Conservation (phyloP, 2,113 vertebrate species). For the Phylloscopus trochiloides region DNA sequence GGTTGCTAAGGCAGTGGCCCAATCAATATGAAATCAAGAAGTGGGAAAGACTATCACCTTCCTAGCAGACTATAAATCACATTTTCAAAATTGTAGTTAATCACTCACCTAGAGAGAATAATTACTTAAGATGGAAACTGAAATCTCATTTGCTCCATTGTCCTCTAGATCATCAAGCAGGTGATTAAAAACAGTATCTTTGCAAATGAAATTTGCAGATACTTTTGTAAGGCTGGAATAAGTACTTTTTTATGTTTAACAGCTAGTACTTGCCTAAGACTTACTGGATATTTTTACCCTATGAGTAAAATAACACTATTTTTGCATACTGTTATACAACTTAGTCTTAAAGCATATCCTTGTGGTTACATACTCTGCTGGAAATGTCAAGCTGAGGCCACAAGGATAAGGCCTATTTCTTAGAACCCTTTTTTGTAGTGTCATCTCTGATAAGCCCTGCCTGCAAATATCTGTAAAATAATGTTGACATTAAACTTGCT, state of each 20-base stretch:
- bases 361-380: neutral
- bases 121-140: slow-evolving; percentile 13
- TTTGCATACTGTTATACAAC: neutral
- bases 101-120: slow-evolving; percentile 45
- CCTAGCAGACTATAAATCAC: slow-evolving; percentile 22
- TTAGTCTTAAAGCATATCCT: slow-evolving; percentile 14
- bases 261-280: neutral
- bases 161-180: slow-evolving; percentile 2
- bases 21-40: slow-evolving; percentile 56
- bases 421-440: neutral
- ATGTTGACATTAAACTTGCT: neutral
- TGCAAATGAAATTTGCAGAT: neutral
- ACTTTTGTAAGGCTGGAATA: neutral
- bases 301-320: neutral
- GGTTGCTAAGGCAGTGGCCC: slow-evolving; percentile 19
- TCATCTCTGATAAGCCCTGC: slow-evolving; percentile 9
- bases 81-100: slow-evolving; percentile 33
- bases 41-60: slow-evolving; percentile 28
- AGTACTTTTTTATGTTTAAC: slow-evolving; percentile 12
- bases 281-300: neutral
- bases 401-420: slow-evolving; percentile 27
- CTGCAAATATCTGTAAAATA: slow-evolving; percentile 51
- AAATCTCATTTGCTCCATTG: slow-evolving; percentile 22
- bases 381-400: neutral
- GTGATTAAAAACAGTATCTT: neutral